Base-by-base conservation (phyloP, 2,113 vertebrate genomes). In the Cepphus grylle region DNA sequence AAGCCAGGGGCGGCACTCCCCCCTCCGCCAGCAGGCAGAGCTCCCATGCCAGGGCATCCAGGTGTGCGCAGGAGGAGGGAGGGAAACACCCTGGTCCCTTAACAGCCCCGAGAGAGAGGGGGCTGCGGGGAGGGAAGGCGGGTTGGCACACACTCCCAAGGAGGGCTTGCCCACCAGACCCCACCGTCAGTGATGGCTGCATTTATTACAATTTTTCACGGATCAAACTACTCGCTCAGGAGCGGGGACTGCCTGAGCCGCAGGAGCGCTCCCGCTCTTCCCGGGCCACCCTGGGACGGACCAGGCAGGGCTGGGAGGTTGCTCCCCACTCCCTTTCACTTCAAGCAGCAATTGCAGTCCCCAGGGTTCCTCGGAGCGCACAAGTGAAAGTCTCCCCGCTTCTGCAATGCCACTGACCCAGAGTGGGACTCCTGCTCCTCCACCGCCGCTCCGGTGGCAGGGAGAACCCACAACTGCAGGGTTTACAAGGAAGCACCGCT, bases 401-500 rank as follows among this genome's bases (percentile, higher is more conserved):
- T 96, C 91, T 89, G 86, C 92, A 95, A 91, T 65, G 62, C 20
- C 27, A 0, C 12, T 72, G 78, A 87, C 69, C 83, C n/a, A 2
- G 56, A 87, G 84, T 19, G 6, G 79, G 59, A 84, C 47, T 84
- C 47, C 72, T 27, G 52, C 67, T 86, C 65, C 55, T 83, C 67
- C 10, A 1, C 25, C 0, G 0, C 52, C 45, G 32, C 58, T 26
- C 69, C 8, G 0, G 50, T 8, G 21, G 52, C 71, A 61, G 36
- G 30, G 40, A 56, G 70, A 96, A 40, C 21, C 58, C 84, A 65
- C 93, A 76, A 50, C 5, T 69, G 61, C 72, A 74, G 90, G 45
- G 47, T 27, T 89, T 22, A 17, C 38, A 50, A 70, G 67, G 62
- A 66, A 77, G 58, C 7, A 0, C 70, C 1, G 11, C 8, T 20